Conservation (phyloP, 2,888 invertebrate species). For the Hydroisotoma schaefferi region DNA sequence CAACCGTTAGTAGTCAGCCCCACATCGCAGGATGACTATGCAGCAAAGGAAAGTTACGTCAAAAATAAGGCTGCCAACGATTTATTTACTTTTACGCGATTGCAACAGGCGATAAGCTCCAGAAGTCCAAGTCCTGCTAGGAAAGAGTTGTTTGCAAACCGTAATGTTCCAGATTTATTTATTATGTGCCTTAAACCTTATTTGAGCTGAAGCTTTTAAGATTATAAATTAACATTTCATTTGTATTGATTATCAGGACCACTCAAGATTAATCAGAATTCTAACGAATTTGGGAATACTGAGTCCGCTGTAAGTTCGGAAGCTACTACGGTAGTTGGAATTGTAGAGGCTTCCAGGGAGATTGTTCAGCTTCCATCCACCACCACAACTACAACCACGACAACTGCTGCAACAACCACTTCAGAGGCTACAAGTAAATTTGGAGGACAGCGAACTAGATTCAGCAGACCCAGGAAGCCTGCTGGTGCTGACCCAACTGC, state of each 20-base stretch:
- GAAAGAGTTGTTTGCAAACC: conserved; percentile 1
- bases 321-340: conserved; percentile 13
- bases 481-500: too few relatives aligned
- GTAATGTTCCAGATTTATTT: background rate
- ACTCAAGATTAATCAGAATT: too few relatives aligned
- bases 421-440: conserved; percentile 25
- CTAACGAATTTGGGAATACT: conserved; percentile 27
- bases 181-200: background rate
- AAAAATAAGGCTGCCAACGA: conserved; percentile 45
- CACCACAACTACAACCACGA: conserved; percentile 33
- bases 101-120: conserved; percentile 48
- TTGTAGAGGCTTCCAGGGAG: background rate
- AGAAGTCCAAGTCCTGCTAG: conserved; percentile 43
- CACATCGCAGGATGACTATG: background rate
- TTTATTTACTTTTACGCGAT: conserved; percentile 45
- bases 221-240: too few relatives aligned
- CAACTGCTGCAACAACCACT: conserved; percentile 20
- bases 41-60: conserved; percentile 43
- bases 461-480: conserved; percentile 32
- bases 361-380: conserved; percentile 17
- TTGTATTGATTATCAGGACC: too few relatives aligned
- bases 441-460: conserved; percentile 29
- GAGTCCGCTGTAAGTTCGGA: conserved; percentile 28
- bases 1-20: background rate
- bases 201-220: too few relatives aligned